phyloP scores from a whole-genome alignment of 2,113 vertebrate genomes.

The Connochaetes taurinus region DNA sequence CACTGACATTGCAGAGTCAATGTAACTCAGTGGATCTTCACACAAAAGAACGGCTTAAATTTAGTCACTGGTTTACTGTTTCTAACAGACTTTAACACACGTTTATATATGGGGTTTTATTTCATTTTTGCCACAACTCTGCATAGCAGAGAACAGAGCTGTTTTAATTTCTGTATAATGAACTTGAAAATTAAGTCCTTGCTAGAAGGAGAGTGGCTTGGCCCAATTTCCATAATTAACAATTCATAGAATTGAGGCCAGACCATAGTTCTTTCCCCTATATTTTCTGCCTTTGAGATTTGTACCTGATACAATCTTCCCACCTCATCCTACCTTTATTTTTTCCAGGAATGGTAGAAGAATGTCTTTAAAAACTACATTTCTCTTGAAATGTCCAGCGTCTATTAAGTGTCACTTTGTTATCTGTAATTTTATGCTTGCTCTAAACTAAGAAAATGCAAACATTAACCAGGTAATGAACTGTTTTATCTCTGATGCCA shows the following conservation, averaged over 20 bases:
- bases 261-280: neutral
- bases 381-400: constrained; percentile 30
- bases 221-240: neutral
- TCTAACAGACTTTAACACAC: neutral
- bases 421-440: constrained; percentile 67
- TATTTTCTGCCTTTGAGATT: neutral
- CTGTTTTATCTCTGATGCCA: constrained; percentile 67
- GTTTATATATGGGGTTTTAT: neutral
- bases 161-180: neutral
- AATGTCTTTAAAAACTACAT: constrained; percentile 15
- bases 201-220: neutral
- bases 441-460: constrained; percentile 64
- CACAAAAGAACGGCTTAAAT: neutral
- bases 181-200: neutral
- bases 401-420: constrained; percentile 56
- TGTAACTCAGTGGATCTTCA: neutral
- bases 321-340: fast-evolving
- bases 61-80: neutral
- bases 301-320: neutral
- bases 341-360: neutral
- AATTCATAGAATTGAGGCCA: neutral
- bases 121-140: neutral
- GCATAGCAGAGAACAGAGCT: neutral
- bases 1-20: neutral
- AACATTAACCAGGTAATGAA: constrained; percentile 70